Conservation (phyloP, 2,113 vertebrate genomes). For the Trogon melanurus region DNA sequence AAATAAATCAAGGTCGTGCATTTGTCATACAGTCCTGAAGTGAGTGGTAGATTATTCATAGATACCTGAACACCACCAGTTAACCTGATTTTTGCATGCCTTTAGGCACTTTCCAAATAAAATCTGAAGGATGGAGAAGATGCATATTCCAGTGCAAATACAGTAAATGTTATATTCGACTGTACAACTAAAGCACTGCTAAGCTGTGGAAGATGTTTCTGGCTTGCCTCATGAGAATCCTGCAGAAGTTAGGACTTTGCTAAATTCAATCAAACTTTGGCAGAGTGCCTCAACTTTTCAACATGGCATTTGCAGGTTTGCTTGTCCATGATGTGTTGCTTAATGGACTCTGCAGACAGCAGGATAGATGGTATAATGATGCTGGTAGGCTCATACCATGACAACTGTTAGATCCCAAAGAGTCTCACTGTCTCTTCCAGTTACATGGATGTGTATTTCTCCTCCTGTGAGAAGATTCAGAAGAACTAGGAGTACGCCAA, state of each 20-base stretch:
- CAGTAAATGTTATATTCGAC: background rate
- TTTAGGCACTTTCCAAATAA: background rate
- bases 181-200: background rate
- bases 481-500: background rate
- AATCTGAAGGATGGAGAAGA: background rate
- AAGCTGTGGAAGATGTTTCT: background rate
- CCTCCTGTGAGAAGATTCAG: background rate
- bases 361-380: fast-evolving
- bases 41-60: background rate
- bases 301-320: background rate
- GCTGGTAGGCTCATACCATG: fast-evolving
- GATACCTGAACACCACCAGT: background rate
- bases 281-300: fast-evolving
- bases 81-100: fast-evolving
- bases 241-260: background rate
- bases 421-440: background rate
- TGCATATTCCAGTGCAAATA: background rate
- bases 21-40: background rate
- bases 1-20: fast-evolving
- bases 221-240: background rate
- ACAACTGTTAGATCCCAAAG: background rate
- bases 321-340: background rate
- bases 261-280: background rate
- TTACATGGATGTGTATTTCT: background rate
- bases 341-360: background rate